phyloP scores from a whole-genome alignment of 1,140 invertebrate species.

The Neodiprion lecontei region DNA sequence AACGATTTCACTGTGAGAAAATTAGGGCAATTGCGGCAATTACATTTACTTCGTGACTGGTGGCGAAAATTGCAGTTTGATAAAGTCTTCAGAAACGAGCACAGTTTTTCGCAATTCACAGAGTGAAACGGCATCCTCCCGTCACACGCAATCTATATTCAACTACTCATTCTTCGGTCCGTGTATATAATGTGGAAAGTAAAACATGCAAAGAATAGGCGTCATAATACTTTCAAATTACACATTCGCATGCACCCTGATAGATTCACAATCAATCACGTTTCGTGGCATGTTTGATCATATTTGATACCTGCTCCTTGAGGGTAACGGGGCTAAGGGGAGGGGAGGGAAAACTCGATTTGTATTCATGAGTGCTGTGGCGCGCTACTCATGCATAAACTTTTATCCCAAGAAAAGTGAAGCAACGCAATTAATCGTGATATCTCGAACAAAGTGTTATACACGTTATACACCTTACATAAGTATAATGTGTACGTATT shows the following conservation, averaged over 20 bases:
- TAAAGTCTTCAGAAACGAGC: too few species aligned
- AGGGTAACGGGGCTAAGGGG: background rate
- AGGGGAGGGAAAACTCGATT: background rate
- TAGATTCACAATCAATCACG: background rate
- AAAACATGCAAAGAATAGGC: too few species aligned
- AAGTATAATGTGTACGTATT: too few species aligned
- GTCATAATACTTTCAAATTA: background rate
- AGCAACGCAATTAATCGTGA: slow-evolving; percentile 1
- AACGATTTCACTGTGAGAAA: too few species aligned
- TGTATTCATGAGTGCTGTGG: background rate
- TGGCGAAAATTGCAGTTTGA: too few species aligned
- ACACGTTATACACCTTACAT: background rate
- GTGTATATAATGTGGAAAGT: too few species aligned
- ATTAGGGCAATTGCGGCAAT: too few species aligned
- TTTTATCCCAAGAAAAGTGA: slow-evolving; percentile 1
- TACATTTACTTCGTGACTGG: too few species aligned
- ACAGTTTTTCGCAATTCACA: too few species aligned
- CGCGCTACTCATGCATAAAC: background rate
- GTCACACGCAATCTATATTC: too few species aligned
- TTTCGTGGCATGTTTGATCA: slow-evolving; percentile 5
- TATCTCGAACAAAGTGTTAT: background rate
- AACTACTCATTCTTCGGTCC: too few species aligned
- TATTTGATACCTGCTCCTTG: background rate
- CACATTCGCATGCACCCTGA: background rate
- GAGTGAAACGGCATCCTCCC: too few species aligned